These are phyloP conservation scores for Macrochelys suwanniensis DNA, from an alignment of 2,797 vertebrate genomes.

Conservation along the genomic window DNA sequence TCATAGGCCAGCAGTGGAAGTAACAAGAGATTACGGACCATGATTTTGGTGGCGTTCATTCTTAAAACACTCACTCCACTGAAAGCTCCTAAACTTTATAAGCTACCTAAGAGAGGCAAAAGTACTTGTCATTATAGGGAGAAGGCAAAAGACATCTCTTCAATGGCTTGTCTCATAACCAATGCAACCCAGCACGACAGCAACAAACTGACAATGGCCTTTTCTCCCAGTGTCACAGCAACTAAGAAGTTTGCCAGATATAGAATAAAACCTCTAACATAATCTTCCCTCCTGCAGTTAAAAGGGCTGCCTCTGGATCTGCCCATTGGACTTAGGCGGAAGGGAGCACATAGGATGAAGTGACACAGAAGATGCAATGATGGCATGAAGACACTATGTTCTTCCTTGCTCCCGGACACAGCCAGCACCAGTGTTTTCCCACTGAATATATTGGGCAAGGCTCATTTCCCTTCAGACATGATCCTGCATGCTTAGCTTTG, in stretches of 20 bases:
- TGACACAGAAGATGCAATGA: neutral
- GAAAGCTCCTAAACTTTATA: neutral
- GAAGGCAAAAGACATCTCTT: neutral
- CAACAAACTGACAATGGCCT: neutral
- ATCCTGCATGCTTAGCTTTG: neutral
- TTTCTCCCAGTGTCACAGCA: neutral
- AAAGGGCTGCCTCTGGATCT: neutral
- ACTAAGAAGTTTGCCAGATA: rapidly evolving
- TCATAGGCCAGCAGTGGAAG: rapidly evolving
- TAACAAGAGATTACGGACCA: neutral
- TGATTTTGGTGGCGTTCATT: rapidly evolving
- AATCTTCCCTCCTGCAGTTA: rapidly evolving
- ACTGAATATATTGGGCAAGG: rapidly evolving
- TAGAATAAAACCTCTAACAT: neutral
- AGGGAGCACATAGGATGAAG: neutral
- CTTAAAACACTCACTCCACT: neutral
- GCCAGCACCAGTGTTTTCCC: rapidly evolving
- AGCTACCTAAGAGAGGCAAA: neutral
- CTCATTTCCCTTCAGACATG: neutral
- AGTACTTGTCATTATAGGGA: neutral
- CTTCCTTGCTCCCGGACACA: neutral
- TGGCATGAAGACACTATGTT: neutral
- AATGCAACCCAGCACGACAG: rapidly evolving
- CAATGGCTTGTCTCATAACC: neutral
- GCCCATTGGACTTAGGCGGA: rapidly evolving